Evolutionary conservation across 2,113 vertebrate genomes (phyloP), one percentile per base, ranked within the genome.

Genomic region (Chauna torquata): DNA sequence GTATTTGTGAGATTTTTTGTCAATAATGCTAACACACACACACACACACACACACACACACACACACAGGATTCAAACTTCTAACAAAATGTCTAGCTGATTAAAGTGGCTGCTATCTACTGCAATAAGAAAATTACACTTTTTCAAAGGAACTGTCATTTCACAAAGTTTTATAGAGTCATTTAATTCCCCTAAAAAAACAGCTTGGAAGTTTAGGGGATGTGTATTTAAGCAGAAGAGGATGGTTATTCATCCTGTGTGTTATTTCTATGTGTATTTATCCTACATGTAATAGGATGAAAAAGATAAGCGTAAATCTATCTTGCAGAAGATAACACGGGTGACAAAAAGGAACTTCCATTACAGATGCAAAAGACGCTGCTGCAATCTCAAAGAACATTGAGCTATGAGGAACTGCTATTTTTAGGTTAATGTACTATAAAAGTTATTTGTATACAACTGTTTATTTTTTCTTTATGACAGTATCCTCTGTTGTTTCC

Each of bases 81-180:
- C 58, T 82, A 95, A 88, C 24, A 42, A 27, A 79, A 47, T 19
- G 65, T 88, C 90, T 68, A 86, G 58, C 70, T 82, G 84, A 88
- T 83, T 80, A 92, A 95, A 95, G 90, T 87, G 84, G 74, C 75
- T 95, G 84, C 82, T 89, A 65, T 54, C 74, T 92, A 68, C 65
- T 85, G 58, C 72, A 82, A 65, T 52, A 82, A 88, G 61, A 72
- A 92, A 95, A 85, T 65, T 19, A 42, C 18, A 64, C 65, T 87
- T 91, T 96, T 97, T 82, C 84, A 94, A 92, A 95, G 86, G 91
- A 96, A 59, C 66, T 95, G 83, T 76, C 54, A 89, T 91, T 89
- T 76, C 16, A 50, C 5, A 64, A 34, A 79, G 66, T 82, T 94
- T 91, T 50, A 62, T 5, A 84, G 23, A 65, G 57, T 49, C 16